Evolutionary conservation across 2,888 invertebrate genomes (phyloP), one percentile per base, ranked within the genome.

Genomic region (Anorthoa munda): DNA sequence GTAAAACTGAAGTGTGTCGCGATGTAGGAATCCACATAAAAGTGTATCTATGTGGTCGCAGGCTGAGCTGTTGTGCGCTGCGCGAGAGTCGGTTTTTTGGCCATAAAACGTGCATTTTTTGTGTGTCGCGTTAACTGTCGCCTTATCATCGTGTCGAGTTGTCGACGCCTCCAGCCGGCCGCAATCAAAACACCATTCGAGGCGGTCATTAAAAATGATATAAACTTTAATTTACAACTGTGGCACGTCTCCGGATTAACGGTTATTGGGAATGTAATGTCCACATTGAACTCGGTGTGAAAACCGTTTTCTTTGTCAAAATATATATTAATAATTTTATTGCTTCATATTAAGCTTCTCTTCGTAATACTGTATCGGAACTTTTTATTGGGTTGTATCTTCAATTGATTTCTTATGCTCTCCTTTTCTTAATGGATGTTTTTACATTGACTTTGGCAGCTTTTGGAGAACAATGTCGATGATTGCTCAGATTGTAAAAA

Each of bases 141-240:
- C 91, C 93, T 96, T 96, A 96, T 96, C 96, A 91, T 91, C 94
- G 94, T 95, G 96, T 95, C 92, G 95, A 95, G 94, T 95, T 96
- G 96, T 96, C 96, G 96, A 96, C 96, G 96, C 96, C 96, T 96
- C 94, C 95, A 94, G 94, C 93, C 94, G 88, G 90, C 94, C 92
- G 95, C 95, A 95, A 96, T 96, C 96, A 96, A 96, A 96, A 95
- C 95, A 95, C 95, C 95, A 95, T 96, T 95, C 94, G 93, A 91
- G 87, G 89, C 87, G 92, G 92, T 93, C 95, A 94, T 96, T 96
- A 96, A 96, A 96, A 95, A 94, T 95, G 94, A 95, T 95, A 96
- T 96, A 96, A 96, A 96, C 90, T 95, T 95, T 94, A 95, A 96
- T 96, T 96, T 96, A 96, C 94, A 94, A 89, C 95, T 84, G 88